Base-by-base conservation (phyloP, 2,888 invertebrate genomes). In the Drosophila neotestacea region DNA sequence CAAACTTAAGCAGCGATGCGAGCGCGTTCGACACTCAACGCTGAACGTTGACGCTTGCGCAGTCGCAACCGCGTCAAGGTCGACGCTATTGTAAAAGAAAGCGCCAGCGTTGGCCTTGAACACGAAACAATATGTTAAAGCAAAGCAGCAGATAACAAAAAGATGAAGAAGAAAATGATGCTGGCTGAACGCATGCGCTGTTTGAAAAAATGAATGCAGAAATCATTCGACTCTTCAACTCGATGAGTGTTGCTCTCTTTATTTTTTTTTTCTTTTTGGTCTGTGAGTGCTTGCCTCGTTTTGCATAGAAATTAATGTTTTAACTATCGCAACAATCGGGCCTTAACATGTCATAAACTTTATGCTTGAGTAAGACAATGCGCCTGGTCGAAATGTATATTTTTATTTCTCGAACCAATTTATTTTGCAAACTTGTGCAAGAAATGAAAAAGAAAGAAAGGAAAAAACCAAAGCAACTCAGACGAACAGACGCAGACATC, bases 41-140 rank as follows among this genome's bases (percentile, higher is more conserved):
- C 22, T 27, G 22, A 32, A 34, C 47, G 55, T 50, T 41, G 70
- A 66, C 77, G 88, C 88, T 88, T 88, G 77, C 88, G 89, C 89
- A 87, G 86, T 82, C 88, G 73, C 70, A 64, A n/a, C 11, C 32
- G 76, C 88, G 61, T 90, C 86, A 86, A 86, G 86, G 86, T 86
- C 90, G 83, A 59, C 64, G 77, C 89, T 89, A 85, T 86, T 86
- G 88, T 90, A 89, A 87, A 90, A 87, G 86, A 87, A 87, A 87
- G 86, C 88, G 88, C 71, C 79, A 81, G 62, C 71, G 79, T 55
- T 72, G 89, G 89, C 86, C 86, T 87, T 90, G 86, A 87, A 87
- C 89, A 90, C 79, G 70, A 89, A 89, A 73, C 68, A 47, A 78
- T 70, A 79, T 76, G 76, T 72, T 70, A 67, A 85, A 77, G 65